Base-by-base conservation (phyloP, 2,113 vertebrate genomes). In the Onychostoma macrolepis region DNA sequence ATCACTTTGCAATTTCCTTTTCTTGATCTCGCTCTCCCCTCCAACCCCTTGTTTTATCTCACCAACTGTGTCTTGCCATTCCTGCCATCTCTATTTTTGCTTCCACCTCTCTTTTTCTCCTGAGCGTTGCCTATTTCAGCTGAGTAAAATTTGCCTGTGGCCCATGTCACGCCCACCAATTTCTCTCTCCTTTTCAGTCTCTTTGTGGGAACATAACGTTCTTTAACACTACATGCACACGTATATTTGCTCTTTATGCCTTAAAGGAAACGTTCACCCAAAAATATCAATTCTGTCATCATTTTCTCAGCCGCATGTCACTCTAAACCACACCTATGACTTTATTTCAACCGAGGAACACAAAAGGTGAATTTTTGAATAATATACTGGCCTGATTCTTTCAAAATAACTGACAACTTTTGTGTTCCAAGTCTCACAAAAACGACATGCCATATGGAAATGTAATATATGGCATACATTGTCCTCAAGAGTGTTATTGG, bases 71-170 rank as follows among this genome's bases (percentile, higher is more conserved):
- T 63, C 65, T 69, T 48, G 4, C 19, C 30, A 6, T 56, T 79
- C 30, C 76, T 80, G 56, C 77, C 77, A 69, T 71, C 67, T 75
- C 65, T 63, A 56, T 87, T 72, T 82, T 43, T 33, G 48, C 69
- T 30, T 75, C 65, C 41, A 72, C 56, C 67, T 76, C 43, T 81
- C 65, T 6, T 38, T 13, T 43, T 43, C 78, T 81, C 77, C 48
- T 26, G 30, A 71, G 53, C 19, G 19, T 58, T 82, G 65, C 30
- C 67, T 84, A 28, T 74, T 58, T 53, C 28, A 56, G 43, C 43
- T 24, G 38, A 50, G 9, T 50, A 69, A 38, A 84, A 84, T 41
- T n/a, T 56, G 82, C 80, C 61, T 71, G 26, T 50, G 30, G 45
- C 41, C 82, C n/a, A 67, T 83, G 82, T 74, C 33, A 58, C 21